A percentile compares a stretch with the other conserved stretches of the same genome.
These are phyloP conservation scores for Acanthoscelides obtectus DNA, from an alignment of 2,888 invertebrate species.

Conservation along the genomic window DNA sequence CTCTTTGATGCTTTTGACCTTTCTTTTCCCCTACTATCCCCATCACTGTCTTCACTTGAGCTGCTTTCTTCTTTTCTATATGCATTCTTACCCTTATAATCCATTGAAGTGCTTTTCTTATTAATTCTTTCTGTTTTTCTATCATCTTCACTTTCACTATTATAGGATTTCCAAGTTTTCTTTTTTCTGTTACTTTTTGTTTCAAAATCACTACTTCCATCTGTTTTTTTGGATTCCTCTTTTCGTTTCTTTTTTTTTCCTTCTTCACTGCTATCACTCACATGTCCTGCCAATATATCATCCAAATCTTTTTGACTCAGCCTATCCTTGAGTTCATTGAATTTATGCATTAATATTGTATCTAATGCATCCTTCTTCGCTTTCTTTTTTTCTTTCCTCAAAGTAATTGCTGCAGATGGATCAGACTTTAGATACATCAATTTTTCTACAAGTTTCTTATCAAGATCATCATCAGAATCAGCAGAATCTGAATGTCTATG, in stretches of 20 bases:
- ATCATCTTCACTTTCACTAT: conserved; percentile 28
- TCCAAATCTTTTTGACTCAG: conserved; percentile 44
- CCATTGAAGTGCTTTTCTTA: conserved; percentile 6
- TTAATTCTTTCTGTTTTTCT: conserved; percentile 10
- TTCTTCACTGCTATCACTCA: conserved; percentile 40
- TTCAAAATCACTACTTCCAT: conserved; percentile 19
- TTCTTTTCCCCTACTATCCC: conserved; percentile 14
- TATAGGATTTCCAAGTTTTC: conserved; percentile 1
- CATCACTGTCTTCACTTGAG: conserved; percentile 27
- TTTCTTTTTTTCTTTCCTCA: conserved; percentile 38
- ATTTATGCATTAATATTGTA: conserved; percentile 64
- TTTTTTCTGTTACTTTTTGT: conserved; percentile 4
- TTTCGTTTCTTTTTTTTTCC: neutral
- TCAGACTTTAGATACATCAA: conserved; percentile 31
- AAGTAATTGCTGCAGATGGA: conserved; percentile 10
- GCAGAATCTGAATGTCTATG: conserved; percentile 37
- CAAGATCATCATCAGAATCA: conserved; percentile 35
- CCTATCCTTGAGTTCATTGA: conserved; percentile 60
- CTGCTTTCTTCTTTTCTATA: neutral
- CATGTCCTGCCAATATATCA: conserved; percentile 43
- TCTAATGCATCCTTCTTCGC: conserved; percentile 57
- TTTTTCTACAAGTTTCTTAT: conserved; percentile 37
- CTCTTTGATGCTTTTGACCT: neutral
- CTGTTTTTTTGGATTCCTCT: conserved; percentile 3
- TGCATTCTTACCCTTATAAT: neutral